Evolutionary conservation across 2,797 vertebrate genomes (phyloP).

Genomic region (Karalla daura): DNA sequence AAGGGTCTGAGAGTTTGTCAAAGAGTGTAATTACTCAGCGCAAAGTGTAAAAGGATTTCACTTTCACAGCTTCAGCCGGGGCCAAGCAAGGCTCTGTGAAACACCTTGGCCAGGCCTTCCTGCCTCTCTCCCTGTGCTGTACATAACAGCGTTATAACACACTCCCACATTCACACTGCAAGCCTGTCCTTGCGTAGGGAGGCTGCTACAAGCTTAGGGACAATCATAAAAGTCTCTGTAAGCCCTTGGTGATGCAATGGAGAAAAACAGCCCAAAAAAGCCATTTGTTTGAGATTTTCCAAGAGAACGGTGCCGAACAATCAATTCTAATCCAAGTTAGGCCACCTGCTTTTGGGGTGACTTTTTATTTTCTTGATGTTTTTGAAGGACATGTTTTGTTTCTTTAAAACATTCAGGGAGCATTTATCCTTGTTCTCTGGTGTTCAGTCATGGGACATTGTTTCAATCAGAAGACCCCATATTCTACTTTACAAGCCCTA

Average conservation of each 20-base stretch:
- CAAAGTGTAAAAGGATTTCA: slow-evolving; percentile 33
- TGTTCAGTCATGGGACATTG: too few species aligned
- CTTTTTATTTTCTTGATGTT: too few species aligned
- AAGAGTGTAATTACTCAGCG: slow-evolving; percentile 59
- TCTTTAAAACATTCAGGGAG: too few species aligned
- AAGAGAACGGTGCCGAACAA: neutral
- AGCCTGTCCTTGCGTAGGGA: neutral
- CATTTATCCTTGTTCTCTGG: too few species aligned
- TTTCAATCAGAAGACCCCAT: too few species aligned
- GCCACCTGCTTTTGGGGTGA: too few species aligned
- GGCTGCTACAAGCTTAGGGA: slow-evolving; percentile 14
- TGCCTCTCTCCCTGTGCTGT: slow-evolving; percentile 5
- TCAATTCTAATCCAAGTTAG: neutral
- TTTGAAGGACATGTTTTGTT: too few species aligned
- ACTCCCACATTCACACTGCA: slow-evolving; percentile 40
- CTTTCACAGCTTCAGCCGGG: slow-evolving; percentile 35
- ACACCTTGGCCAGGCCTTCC: slow-evolving; percentile 15
- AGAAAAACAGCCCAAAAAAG: slow-evolving; percentile 13
- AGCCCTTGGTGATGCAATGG: slow-evolving; percentile 26
- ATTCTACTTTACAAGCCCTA: too few species aligned
- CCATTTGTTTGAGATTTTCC: neutral
- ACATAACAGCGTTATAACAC: slow-evolving; percentile 16
- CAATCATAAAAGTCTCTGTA: slow-evolving; percentile 28
- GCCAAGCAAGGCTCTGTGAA: slow-evolving; percentile 30
- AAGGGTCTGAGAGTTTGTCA: slow-evolving; percentile 41